Evolutionary conservation across 2,113 vertebrate genomes (phyloP), one percentile per base, ranked within the genome.

Genomic region (Chauna torquata): DNA sequence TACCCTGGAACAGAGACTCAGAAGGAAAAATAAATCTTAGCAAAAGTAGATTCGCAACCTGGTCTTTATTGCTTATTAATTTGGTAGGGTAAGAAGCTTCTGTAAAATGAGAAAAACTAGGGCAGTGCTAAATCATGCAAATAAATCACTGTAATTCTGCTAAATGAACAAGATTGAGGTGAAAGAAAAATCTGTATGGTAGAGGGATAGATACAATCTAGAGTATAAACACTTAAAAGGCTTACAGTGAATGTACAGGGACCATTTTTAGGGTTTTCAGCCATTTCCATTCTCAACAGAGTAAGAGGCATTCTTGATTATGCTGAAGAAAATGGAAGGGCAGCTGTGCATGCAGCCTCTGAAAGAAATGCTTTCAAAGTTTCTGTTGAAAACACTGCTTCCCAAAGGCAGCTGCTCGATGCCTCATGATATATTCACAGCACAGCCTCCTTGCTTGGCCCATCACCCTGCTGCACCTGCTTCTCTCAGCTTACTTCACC

Each of bases 401-500:
- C 89, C 95, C 91, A 94, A 71, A 94, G 90, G 90, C 96, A 97
- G 95, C 92, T 95, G 95, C 86, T 97, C 23, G 3, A 3, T 66
- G 87, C 62, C 80, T 97, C 78, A 93, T 96, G 74, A 96, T 91
- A 83, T 81, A 97, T 96, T 94, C 95, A 25, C 72, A 68, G 57
- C 93, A 95, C 94, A 94, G 85, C 70, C 68, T 96, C 42, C 36
- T 89, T 89, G 62, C 95, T 81, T 92, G 93, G 96, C 85, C 92
- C 92, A 79, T 95, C 89, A 93, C 90, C 85, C 87, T 69, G 40
- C 95, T 93, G 96, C 96, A 97, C 89, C 96, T 94, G 92, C 96
- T 97, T 47, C 94, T 85, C 90, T 95, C 95, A 68, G 88, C 79
- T 96, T 93, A 17, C 84, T 97, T 95, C 96, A 96, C 96, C 96